Evolutionary conservation across 2,797 vertebrate species (phyloP).

Genomic region (Oryzias sinensis): DNA sequence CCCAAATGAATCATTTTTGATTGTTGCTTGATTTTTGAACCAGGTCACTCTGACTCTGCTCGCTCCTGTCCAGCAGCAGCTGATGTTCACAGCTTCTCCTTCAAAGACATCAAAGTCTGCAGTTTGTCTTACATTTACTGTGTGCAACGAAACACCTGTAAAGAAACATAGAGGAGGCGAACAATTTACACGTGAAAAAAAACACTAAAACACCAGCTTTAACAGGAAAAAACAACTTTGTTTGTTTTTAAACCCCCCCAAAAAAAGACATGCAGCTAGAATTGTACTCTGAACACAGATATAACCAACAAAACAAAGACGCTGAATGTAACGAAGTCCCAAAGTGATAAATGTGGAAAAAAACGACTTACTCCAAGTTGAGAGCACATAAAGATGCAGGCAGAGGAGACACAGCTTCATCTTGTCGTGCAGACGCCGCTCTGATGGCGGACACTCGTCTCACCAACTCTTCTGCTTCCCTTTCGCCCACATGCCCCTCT

Average conservation of each 20-base stretch:
- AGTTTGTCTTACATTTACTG: slow-evolving; percentile 19
- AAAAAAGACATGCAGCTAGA: neutral
- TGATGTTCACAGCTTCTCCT: slow-evolving; percentile 8
- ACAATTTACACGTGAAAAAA: neutral
- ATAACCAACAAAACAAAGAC: neutral
- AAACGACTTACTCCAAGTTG: neutral
- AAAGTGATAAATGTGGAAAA: too few relatives aligned
- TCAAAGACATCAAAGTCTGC: slow-evolving; percentile 14
- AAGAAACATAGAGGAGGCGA: neutral
- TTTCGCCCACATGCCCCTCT: too few relatives aligned
- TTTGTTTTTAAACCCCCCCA: too few relatives aligned
- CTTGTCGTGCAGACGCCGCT: neutral
- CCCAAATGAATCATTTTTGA: accelerated
- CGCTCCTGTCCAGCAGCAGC: slow-evolving; percentile 22
- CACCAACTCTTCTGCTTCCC: neutral
- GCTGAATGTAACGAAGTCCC: neutral
- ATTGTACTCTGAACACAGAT: neutral
- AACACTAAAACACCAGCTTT: neutral
- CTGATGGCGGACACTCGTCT: neutral
- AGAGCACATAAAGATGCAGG: neutral
- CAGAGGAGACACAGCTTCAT: neutral
- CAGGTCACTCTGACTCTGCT: accelerated
- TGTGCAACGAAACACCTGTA: slow-evolving; percentile 20
- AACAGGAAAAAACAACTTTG: too few relatives aligned
- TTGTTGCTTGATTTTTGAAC: neutral